These are phyloP conservation scores for Steatocranus sp. DNA, from an alignment of 2,797 vertebrate genomes.

Conservation along the genomic window DNA sequence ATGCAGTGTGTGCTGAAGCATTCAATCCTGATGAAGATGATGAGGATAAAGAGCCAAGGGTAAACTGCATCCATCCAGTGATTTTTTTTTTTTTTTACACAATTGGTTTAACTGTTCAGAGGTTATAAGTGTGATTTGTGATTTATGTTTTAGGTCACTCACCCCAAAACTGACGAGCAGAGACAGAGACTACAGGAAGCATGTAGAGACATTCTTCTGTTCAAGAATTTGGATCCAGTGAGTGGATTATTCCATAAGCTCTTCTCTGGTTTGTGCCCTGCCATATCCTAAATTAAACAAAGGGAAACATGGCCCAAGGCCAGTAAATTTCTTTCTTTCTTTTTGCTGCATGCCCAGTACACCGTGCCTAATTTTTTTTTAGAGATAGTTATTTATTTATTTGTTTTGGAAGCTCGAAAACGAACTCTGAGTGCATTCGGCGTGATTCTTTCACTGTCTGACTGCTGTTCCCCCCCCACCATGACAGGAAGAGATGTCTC, in stretches of 20 bases:
- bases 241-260: slow-evolving; percentile 43
- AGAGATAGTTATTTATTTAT: neutral
- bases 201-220: slow-evolving; percentile 96
- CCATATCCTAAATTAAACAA: slow-evolving; percentile 18
- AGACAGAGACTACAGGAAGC: slow-evolving; percentile 96
- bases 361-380: neutral
- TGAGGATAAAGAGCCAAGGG: slow-evolving; percentile 91
- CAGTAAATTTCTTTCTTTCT: neutral
- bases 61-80: slow-evolving; percentile 57
- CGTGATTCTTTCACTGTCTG: neutral
- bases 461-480: neutral
- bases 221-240: slow-evolving; percentile 96
- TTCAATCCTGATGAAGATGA: slow-evolving; percentile 99
- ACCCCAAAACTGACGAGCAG: slow-evolving; percentile 98
- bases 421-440: neutral
- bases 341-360: neutral
- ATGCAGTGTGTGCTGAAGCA: slow-evolving; percentile 92
- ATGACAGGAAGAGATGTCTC: slow-evolving; percentile 93
- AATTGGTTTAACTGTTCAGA: neutral
- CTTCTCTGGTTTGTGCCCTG: neutral
- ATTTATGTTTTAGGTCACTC: slow-evolving; percentile 82
- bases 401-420: neutral
- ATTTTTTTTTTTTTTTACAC: neutral
- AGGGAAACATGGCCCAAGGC: slow-evolving; percentile 3
- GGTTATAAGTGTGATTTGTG: neutral